Evolutionary conservation across 2,797 vertebrate genomes (phyloP).

Genomic region (Girardinus metallicus): DNA sequence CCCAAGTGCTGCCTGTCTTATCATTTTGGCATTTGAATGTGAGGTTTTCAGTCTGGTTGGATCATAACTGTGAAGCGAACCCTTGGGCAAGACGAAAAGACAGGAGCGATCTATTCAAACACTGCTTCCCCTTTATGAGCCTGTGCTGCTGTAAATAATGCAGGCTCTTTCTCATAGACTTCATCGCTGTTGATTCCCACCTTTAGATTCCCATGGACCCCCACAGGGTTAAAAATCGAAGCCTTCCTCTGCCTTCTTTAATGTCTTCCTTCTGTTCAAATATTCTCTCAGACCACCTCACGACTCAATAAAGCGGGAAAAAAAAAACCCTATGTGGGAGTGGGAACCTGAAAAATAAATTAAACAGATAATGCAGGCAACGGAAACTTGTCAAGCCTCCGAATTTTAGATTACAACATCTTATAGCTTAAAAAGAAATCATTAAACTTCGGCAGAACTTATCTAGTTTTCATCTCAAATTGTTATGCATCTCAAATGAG

Average conservation of each 20-base stretch:
- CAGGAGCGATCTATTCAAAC: constrained; percentile 50
- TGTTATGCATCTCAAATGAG: constrained; percentile 53
- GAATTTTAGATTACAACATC: constrained; percentile 77
- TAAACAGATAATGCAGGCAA: constrained; percentile 67
- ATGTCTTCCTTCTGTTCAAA: constrained; percentile 41
- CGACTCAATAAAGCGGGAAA: constrained; percentile 15
- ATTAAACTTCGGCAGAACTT: constrained; percentile 64
- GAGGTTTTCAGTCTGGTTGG: constrained; percentile 25
- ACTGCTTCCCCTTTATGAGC: constrained; percentile 25
- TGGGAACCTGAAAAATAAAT: constrained; percentile 72
- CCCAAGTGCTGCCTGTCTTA: constrained; percentile 7
- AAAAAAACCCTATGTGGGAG: constrained; percentile 35
- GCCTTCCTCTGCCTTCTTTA: constrained; percentile 45
- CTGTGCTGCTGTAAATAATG: constrained; percentile 64
- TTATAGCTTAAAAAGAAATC: constrained; percentile 66
- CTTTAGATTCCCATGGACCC: constrained; percentile 62
- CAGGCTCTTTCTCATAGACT: constrained; percentile 51
- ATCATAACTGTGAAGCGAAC: constrained; percentile 24
- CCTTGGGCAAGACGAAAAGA: constrained; percentile 40
- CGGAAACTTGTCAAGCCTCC: constrained; percentile 64
- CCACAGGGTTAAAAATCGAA: constrained; percentile 53
- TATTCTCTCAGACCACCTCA: constrained; percentile 65
- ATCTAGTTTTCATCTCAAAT: constrained; percentile 65
- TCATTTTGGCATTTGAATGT: constrained; percentile 59
- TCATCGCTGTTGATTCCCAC: constrained; percentile 51